Conservation (phyloP, 2,888 invertebrate genomes). For the Listrodromus nycthemerus region DNA sequence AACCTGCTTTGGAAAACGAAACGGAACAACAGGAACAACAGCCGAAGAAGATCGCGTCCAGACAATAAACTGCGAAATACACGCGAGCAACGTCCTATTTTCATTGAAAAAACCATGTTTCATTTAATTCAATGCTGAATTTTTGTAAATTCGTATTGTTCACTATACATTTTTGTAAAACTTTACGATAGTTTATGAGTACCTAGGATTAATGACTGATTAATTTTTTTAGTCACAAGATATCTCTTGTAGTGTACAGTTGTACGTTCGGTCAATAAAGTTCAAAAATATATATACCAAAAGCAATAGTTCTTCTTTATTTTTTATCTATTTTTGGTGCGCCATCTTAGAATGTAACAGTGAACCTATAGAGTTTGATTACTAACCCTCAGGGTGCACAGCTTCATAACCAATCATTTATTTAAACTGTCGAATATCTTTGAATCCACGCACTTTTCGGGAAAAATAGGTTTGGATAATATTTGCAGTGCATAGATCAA, state of each 20-base stretch:
- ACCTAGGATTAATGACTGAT: neutral
- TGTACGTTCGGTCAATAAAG: neutral
- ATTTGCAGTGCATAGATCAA: neutral
- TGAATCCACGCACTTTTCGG: neutral
- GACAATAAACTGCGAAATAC: slow-evolving; percentile 44
- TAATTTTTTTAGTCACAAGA: neutral
- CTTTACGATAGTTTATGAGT: neutral
- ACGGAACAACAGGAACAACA: slow-evolving; percentile 50
- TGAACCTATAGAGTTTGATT: too few species aligned
- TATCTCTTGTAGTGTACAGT: neutral
- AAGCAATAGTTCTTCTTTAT: too few species aligned
- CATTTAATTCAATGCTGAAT: neutral
- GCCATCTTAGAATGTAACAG: neutral
- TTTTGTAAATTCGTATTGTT: neutral
- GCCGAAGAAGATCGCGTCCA: slow-evolving; percentile 43
- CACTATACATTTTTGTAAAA: neutral
- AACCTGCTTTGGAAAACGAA: slow-evolving; percentile 71
- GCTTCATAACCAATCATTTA: too few species aligned
- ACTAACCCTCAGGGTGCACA: neutral
- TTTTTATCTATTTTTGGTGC: too few species aligned
- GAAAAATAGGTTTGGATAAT: neutral
- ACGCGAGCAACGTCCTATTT: neutral
- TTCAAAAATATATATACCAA: neutral
- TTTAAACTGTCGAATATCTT: too few species aligned
- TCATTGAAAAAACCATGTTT: neutral